A percentile compares a stretch with the other conserved stretches of the same genome.
Conservation (phyloP, 2,113 vertebrate species). For the Callocephalon fimbriatum region DNA sequence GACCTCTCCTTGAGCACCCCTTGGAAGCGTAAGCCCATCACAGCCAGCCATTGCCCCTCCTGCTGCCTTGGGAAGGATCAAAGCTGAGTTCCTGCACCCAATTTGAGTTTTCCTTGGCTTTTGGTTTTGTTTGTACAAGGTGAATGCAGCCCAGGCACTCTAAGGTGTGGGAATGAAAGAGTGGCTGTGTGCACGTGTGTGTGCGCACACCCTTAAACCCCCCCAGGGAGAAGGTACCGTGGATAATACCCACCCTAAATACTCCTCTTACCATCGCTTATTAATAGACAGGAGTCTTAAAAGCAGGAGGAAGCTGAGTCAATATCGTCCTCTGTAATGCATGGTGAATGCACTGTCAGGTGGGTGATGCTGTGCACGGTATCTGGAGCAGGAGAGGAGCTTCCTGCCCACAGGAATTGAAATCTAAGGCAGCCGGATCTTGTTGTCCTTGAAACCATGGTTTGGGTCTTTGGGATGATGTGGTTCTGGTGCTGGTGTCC, state of each 20-base stretch:
- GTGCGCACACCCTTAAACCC: not conserved
- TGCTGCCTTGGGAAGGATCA: not conserved
- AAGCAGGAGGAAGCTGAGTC: not conserved
- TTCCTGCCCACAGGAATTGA: not conserved
- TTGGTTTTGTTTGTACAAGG: rapidly evolving
- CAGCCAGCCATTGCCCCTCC: not conserved
- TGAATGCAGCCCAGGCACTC: not conserved
- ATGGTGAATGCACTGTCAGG: rapidly evolving
- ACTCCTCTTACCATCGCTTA: not conserved
- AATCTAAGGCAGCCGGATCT: not conserved
- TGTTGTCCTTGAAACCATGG: not conserved
- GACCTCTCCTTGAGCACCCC: not conserved
- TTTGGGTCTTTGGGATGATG: not conserved
- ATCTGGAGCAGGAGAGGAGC: not conserved
- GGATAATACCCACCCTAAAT: not conserved
- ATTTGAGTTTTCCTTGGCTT: too few species aligned
- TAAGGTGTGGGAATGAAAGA: not conserved
- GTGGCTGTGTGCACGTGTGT: not conserved
- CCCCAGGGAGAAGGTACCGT: not conserved
- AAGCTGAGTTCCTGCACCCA: not conserved
- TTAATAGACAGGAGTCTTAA: not conserved
- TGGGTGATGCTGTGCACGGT: rapidly evolving
- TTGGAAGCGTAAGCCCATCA: rapidly evolving
- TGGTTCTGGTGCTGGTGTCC: not conserved
- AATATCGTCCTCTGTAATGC: rapidly evolving